Evolutionary conservation across 2,888 invertebrate genomes (phyloP).

Genomic region (Julus scandinavius): DNA sequence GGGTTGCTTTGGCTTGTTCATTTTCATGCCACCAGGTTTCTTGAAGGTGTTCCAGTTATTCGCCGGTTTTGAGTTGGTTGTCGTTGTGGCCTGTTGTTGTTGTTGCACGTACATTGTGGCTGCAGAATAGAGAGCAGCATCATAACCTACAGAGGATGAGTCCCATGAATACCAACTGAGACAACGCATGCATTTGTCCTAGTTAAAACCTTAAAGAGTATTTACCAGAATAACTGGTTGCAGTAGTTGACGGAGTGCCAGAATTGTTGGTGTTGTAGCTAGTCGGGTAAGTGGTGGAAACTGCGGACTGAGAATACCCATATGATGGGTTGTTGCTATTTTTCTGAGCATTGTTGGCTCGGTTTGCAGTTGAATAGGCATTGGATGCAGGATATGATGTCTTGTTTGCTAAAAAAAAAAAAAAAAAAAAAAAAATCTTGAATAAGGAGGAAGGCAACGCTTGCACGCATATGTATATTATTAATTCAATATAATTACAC

Average conservation of each 20-base stretch:
- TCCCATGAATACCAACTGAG: constrained; percentile 40
- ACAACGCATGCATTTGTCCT: constrained; percentile 24
- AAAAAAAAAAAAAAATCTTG: neutral
- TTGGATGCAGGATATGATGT: constrained; percentile 63
- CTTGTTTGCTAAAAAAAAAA: constrained; percentile 61
- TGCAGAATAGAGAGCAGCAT: constrained; percentile 94
- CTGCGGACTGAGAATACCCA: constrained; percentile 59
- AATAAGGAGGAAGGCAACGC: neutral
- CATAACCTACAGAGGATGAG: constrained; percentile 76
- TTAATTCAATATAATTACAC: too few species aligned
- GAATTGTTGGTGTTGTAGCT: constrained; percentile 56
- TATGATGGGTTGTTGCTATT: constrained; percentile 60
- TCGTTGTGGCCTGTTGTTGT: constrained; percentile 66
- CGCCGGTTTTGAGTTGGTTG: constrained; percentile 58
- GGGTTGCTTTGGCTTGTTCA: constrained; percentile 79
- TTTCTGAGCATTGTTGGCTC: constrained; percentile 62
- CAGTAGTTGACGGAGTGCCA: constrained; percentile 58
- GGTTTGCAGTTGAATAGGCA: constrained; percentile 61
- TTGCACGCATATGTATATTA: too few species aligned
- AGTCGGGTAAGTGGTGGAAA: constrained; percentile 59
- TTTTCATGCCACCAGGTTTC: constrained; percentile 65
- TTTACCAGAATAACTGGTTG: constrained; percentile 62
- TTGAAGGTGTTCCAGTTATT: constrained; percentile 60
- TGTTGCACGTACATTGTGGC: constrained; percentile 95
- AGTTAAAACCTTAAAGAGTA: neutral